Evolutionary conservation across 2,888 invertebrate species (phyloP), one percentile per base, ranked within the genome.

Genomic region (Polymixis lichenea): DNA sequence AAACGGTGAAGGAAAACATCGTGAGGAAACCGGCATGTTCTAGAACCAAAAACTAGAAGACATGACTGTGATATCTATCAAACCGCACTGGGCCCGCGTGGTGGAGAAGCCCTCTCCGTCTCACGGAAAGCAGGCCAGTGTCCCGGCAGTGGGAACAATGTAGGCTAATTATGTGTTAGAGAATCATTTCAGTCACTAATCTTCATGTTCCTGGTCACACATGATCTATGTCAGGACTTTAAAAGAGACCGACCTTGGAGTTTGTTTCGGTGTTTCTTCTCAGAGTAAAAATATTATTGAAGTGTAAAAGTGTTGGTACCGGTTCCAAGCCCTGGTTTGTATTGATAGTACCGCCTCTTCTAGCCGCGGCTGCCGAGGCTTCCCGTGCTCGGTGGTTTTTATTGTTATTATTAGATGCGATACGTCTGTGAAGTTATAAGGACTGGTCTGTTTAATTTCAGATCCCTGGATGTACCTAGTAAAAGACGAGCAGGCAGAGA

Each of bases 381-480:
- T 28, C 19, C 19, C 58, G 28, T 28, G 28, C 19, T 55, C 6
- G 13, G 56, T 56, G 13, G 8, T 53, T 22, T 22, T 53, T 53
- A 22, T 22, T 53, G 11, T 53, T 22, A 9, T 51, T 22, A 53
- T 53, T 51, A 49, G 17, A 58, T 19, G 17, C 17, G 19, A 46
- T 46, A 46, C 19, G 19, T 28, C 22, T 15, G 49, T 65, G 8
- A 28, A 49, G 22, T 66, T 28, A 46, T 8, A 49, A 28, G 46
- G 9, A 28, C 15, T 19, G 17, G 1, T 43, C 13, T 58, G 2
- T 68, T 38, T 15, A 11, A 68, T 89, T 88, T n/a, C 89, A 97
- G 97, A 97, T 93, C 97, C 97, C 0, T 97, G 97, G 97, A 91
- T 94, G 61, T 95, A 96, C 88, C 85, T 97, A 53, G 90, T 97